Base-by-base conservation (phyloP, 2,888 invertebrate genomes). In the Agrochola lychnidis region DNA sequence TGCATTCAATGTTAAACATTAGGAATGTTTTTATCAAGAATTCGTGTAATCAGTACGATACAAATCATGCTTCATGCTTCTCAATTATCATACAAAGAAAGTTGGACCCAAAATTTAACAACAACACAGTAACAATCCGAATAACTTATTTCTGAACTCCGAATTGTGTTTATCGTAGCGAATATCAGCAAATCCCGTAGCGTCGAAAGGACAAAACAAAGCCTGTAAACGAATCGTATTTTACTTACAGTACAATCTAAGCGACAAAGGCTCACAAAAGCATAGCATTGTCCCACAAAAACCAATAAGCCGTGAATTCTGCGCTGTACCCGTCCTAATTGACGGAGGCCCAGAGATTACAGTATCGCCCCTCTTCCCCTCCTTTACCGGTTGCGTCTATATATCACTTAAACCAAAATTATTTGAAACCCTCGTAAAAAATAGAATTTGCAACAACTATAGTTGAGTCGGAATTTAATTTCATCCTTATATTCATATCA, bases 271-370 rank as follows among this genome's bases (percentile, higher is more conserved):
- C 84, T 88, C 84, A 78, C 79, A 79, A 83, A 79, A 81, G 82
- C 81, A 80, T 70, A 78, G 83, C 78, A 80, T 84, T 83, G 88
- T 87, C 76, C 78, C 85, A 81, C 85, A 85, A 89, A 87, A 87
- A 84, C 87, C 89, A 90, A 90, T 90, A 89, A 85, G 79, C 85
- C 81, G 82, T 81, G 87, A 86, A 82, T 88, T 86, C 76, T 82
- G 85, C 80, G 84, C 82, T 80, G 74, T 84, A 72, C 79, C 82
- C 84, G 68, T 78, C 82, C 83, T 89, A 87, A 89, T 88, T 88
- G 88, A 88, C 85, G 87, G 68, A 82, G 87, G 79, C 79, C 36
- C 73, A 81, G 82, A 83, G 87, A 88, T 88, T 88, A 84, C 89
- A 78, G 70, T 73, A 77, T 78, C 74, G 30, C 59, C 73, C 78